Evolutionary conservation across 2,113 vertebrate species (phyloP).

Genomic region (Willisornis vidua): DNA sequence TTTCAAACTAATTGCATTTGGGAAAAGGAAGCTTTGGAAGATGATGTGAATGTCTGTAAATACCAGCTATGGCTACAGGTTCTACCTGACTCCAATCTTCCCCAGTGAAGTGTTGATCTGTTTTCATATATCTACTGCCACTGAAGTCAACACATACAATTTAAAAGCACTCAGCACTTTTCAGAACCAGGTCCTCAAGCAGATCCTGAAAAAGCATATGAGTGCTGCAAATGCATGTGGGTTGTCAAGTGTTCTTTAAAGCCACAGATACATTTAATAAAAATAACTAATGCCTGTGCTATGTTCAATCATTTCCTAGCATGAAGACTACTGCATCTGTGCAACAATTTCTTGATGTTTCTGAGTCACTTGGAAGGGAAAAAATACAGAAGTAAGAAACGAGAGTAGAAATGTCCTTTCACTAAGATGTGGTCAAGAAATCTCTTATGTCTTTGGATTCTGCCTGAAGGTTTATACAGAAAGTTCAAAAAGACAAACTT

Average conservation of each 20-base stretch:
- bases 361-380: not conserved
- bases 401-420: not conserved
- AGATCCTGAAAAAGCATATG: not conserved
- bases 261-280: not conserved
- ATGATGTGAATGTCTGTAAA: not conserved
- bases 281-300: not conserved
- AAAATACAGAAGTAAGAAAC: not conserved
- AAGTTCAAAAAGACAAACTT: constrained; percentile 16
- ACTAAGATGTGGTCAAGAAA: not conserved
- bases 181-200: not conserved
- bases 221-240: not conserved
- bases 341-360: not conserved
- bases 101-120: not conserved
- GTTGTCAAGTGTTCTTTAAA: not conserved
- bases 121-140: not conserved
- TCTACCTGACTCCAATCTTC: not conserved
- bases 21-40: not conserved
- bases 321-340: not conserved
- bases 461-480: not conserved
- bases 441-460: not conserved
- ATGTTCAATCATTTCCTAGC: not conserved
- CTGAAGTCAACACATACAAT: not conserved
- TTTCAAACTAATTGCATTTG: not conserved
- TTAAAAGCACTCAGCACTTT: not conserved
- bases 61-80: not conserved